Conservation (phyloP, 2,797 vertebrate genomes). For the Anas flavirostris region DNA sequence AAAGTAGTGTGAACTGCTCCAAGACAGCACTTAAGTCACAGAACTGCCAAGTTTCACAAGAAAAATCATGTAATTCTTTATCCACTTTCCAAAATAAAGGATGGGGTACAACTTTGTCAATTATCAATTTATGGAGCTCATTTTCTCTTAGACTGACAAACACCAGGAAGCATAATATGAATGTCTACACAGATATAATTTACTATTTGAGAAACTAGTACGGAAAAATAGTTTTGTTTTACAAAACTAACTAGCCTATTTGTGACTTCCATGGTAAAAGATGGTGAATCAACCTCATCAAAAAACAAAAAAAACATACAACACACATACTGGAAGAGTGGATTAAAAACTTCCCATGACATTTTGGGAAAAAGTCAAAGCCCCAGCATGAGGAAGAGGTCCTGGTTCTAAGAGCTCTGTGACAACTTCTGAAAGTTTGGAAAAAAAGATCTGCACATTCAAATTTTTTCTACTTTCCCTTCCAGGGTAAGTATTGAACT, state of each 20-base stretch:
- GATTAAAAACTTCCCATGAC: neutral
- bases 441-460: neutral
- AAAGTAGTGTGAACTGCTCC: neutral
- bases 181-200: neutral
- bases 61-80: neutral
- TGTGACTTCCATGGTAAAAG: neutral
- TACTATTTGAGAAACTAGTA: neutral
- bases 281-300: neutral
- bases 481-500: neutral
- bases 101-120: neutral
- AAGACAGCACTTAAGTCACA: neutral
- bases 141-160: neutral
- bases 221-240: neutral
- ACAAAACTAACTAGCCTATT: neutral
- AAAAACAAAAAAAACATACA: neutral
- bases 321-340: neutral
- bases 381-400: neutral
- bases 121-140: accelerated
- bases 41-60: neutral
- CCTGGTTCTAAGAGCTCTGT: too few relatives aligned
- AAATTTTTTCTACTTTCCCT: neutral
- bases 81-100: neutral
- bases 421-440: neutral
- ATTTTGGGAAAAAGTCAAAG: neutral
- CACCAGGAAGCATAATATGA: neutral